Base-by-base conservation (phyloP, 2,113 vertebrate genomes). In the Ptilorrhoa leucosticta region DNA sequence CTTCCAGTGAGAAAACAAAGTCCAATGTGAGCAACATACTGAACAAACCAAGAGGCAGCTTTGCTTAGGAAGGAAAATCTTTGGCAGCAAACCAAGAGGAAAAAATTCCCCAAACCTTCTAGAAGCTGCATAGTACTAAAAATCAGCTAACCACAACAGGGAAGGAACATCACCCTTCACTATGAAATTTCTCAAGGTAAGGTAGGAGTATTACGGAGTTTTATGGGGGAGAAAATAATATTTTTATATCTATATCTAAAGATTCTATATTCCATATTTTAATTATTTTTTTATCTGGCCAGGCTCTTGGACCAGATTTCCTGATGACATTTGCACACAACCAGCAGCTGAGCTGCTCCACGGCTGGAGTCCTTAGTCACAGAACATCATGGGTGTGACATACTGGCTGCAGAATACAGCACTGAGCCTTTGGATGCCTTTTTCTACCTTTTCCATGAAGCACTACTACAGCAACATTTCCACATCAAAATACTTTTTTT, bases 401-500 rank as follows among this genome's bases (percentile, higher is more conserved):
- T 1, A 20, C 15, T 35, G 39, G 33, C 54, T 72, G 35, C 54
- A 86, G 33, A 75, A 75, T 5, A 61, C 13, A 75, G 56, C 83
- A 40, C 1, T 24, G 27, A 20, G 42, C 44, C 17, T 64, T 61
- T 77, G 30, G 18, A 64, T 81, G 28, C 22, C 50, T 73, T 54
- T 54, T 80, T 65, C 39, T 39, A n/a, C 18, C 37, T 54, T 28
- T 70, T 42, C 48, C 51, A 7, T 37, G 48, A 87, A 79, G 28
- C 26, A 53, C n/a, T 56, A n/a, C n/a, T 40, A 23, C 39, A 66
- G 65, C 26, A 79, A 69, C 28, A 89, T 83, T 96, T 95, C 73
- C 94, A 97, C 81, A 89, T 87, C 89, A 95, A 94, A 92, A 94
- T 83, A 14, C 11, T 14, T 4, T 10, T 21, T 45, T 44, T 64